Base-by-base conservation (phyloP, 2,113 vertebrate species). In the Choloepus hoffmanni region DNA sequence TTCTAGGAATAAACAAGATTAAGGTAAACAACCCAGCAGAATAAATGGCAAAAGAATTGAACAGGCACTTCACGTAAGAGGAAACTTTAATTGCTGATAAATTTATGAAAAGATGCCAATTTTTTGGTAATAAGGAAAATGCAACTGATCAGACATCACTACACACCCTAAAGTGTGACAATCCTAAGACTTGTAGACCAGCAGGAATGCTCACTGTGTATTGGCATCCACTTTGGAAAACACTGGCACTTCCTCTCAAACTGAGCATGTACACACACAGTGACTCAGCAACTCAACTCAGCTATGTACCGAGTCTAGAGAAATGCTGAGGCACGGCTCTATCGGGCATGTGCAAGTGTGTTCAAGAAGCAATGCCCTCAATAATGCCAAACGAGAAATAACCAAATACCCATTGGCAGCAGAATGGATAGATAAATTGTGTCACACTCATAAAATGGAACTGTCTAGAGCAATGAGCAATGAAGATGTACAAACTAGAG, bases 1-100 rank as follows among this genome's bases (percentile, higher is more conserved):
- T 74, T 36, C 18, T 74, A 74, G 72, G 45, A 93, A 65, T 85
- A 85, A 90, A 60, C 21, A 86, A 67, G 50, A 85, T 76, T 74
- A 62, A 53, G 30, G 33, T 55, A 60, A 89, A 79, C 9, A 43
- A 83, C 26, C 8, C 53, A 86, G 67, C 1, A 85, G 23, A 88
- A 86, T 86, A 79, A 70, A 79, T 53, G 77, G 48, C 11, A 50
- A 92, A 33, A 78, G 53, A 60, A 10, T 30, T 70, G n/a, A 90
- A 68, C 7, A 89, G 53, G 28, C 14, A 85, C 55, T 67, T 85
- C n/a, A 78, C 28, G 9, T 36, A 50, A 50, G 19, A 77, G 4
- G 5, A 79, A 81, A 82, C 26, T 13, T 62, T 11, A 93, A 30
- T 16, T 73, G 26, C 36, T 24, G 81, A 48, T 50, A 74, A 73